These are phyloP conservation scores for Noturus placidus DNA, from an alignment of 2,113 vertebrate species.

Conservation along the genomic window DNA sequence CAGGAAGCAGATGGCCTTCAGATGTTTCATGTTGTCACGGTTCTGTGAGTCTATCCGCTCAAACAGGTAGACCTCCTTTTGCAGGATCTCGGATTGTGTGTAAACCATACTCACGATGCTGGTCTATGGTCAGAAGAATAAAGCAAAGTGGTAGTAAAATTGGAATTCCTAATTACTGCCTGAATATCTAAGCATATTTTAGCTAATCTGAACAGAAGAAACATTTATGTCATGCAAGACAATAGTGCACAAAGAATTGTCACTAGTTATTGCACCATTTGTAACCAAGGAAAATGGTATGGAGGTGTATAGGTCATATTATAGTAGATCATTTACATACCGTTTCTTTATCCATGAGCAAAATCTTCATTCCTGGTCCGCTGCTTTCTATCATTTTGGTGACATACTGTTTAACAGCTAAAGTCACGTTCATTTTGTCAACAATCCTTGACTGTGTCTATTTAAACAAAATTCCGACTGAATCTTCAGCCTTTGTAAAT, in stretches of 20 bases:
- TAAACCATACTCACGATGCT: constrained; percentile 93
- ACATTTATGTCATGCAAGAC: background rate
- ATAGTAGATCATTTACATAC: constrained; percentile 63
- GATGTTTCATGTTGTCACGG: constrained; percentile 92
- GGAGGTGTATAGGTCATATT: background rate
- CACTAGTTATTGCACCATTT: background rate
- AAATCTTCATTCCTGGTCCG: constrained; percentile 94
- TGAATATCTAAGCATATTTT: background rate
- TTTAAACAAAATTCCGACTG: background rate
- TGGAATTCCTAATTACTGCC: background rate
- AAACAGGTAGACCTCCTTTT: constrained; percentile 95
- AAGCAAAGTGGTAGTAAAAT: background rate
- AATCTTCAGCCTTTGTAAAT: background rate
- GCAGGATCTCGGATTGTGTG: constrained; percentile 95
- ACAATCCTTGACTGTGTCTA: background rate
- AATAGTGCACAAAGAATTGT: background rate
- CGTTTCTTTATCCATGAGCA: constrained; percentile 96
- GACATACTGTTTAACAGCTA: constrained; percentile 92
- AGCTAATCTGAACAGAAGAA: background rate
- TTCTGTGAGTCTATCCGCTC: constrained; percentile 88
- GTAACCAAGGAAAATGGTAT: background rate
- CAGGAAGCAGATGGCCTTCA: constrained; percentile 93
- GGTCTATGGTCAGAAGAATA: constrained; percentile 72
- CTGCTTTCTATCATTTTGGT: constrained; percentile 96
- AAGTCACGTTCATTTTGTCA: constrained; percentile 86